Evolutionary conservation across 2,797 vertebrate species (phyloP).

Genomic region (Propithecus perrieri): DNA sequence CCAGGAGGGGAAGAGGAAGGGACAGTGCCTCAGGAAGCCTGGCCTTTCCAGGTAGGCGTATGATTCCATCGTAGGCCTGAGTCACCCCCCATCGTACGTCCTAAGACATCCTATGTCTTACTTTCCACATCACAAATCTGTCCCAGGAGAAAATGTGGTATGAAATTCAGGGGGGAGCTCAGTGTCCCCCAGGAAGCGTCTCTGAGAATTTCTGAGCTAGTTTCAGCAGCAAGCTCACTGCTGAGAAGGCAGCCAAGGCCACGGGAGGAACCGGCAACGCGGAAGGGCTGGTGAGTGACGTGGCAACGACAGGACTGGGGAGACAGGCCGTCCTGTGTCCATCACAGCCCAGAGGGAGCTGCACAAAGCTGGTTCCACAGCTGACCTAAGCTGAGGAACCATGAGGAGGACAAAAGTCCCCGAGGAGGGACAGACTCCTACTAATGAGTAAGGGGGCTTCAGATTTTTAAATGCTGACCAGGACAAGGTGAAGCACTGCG

Average conservation of each 20-base stretch:
- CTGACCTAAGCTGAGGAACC: not conserved
- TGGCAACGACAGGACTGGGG: fast-evolving
- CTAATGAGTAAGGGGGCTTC: not conserved
- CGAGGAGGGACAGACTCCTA: not conserved
- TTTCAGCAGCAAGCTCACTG: not conserved
- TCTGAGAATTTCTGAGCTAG: not conserved
- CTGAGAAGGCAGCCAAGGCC: not conserved
- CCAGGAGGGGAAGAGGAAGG: not conserved
- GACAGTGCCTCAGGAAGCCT: fast-evolving
- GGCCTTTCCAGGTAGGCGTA: not conserved
- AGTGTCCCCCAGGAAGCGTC: not conserved
- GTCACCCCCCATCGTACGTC: fast-evolving
- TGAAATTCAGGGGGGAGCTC: fast-evolving
- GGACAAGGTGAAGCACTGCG: fast-evolving
- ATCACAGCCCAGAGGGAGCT: fast-evolving
- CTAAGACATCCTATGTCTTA: not conserved
- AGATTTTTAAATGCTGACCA: not conserved
- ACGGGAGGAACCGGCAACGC: not conserved
- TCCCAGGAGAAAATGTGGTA: not conserved
- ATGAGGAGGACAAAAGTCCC: not conserved
- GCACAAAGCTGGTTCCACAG: fast-evolving
- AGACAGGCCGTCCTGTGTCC: fast-evolving
- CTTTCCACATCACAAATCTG: not conserved
- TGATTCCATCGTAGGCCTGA: fast-evolving
- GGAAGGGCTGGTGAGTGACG: fast-evolving